These are phyloP conservation scores for Ormyrus pomaceus DNA, from an alignment of 2,888 invertebrate species.

Conservation along the genomic window DNA sequence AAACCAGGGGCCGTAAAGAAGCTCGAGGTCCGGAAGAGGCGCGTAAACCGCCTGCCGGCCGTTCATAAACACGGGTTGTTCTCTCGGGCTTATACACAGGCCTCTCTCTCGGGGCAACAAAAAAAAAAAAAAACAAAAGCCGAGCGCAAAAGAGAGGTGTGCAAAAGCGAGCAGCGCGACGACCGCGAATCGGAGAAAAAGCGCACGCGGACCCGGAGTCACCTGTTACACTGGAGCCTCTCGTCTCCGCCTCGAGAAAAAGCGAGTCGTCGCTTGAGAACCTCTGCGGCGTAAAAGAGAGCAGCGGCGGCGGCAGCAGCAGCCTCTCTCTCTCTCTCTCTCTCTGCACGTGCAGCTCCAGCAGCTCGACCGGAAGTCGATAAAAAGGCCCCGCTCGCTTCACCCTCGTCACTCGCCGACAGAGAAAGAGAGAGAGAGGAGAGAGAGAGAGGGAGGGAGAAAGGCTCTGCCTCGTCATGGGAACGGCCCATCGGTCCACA, in stretches of 20 bases:
- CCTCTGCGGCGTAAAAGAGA: constrained; percentile 69
- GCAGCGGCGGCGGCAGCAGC: constrained; percentile 67
- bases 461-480: constrained; percentile 70
- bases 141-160: too few species aligned
- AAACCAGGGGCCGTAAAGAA: too few species aligned
- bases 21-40: too few species aligned
- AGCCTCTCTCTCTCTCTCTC: constrained; percentile 59
- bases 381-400: constrained; percentile 73
- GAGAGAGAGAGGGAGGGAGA: constrained; percentile 44
- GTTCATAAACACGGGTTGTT: too few species aligned
- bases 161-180: too few species aligned
- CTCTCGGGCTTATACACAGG: too few species aligned
- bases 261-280: constrained; percentile 63
- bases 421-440: not conserved
- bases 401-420: constrained; percentile 73
- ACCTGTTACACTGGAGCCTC: constrained; percentile 57
- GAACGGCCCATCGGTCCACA: constrained; percentile 69
- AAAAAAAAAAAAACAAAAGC: too few species aligned
- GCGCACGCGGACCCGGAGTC: constrained; percentile 10
- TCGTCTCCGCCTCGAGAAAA: constrained; percentile 11
- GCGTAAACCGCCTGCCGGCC: too few species aligned
- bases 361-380: constrained; percentile 74
- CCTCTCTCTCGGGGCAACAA: too few species aligned
- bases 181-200: too few species aligned
- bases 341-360: too few species aligned